A percentile compares a stretch with the other conserved stretches of the same genome.
Conservation (phyloP, 2,888 invertebrate species). For the Theretra japonica region DNA sequence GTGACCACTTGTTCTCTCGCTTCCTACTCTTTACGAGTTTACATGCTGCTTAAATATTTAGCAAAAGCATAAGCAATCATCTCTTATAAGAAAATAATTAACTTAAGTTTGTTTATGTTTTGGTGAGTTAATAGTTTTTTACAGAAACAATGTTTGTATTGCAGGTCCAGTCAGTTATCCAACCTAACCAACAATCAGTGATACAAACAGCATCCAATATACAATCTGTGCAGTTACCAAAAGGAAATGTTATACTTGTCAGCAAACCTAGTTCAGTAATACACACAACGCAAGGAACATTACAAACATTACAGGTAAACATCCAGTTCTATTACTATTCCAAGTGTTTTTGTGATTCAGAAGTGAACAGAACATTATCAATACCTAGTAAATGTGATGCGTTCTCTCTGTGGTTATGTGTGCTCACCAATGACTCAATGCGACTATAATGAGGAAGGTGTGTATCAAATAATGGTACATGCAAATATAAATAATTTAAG, state of each 20-base stretch:
- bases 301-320: slow-evolving; percentile 93
- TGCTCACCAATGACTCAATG: not conserved
- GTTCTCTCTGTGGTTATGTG: not conserved
- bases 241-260: slow-evolving; percentile 95
- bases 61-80: not conserved
- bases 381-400: not conserved
- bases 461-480: not conserved
- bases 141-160: slow-evolving; percentile 47
- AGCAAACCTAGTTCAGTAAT: slow-evolving; percentile 96
- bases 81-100: not conserved
- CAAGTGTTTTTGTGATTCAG: not conserved
- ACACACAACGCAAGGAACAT: slow-evolving; percentile 94
- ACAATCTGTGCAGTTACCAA: slow-evolving; percentile 92
- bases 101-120: slow-evolving; percentile 36
- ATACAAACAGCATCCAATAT: slow-evolving; percentile 96
- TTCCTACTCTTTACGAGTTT: not conserved
- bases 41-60: not conserved
- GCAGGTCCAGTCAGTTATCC: slow-evolving; percentile 97
- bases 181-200: slow-evolving; percentile 97
- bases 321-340: slow-evolving; percentile 14
- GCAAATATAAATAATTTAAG: too few relatives aligned
- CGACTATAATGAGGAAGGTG: not conserved
- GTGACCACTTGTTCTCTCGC: slow-evolving; percentile 68
- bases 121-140: not conserved
- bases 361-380: not conserved